Evolutionary conservation across 2,797 vertebrate genomes (phyloP).

Genomic region (Smutsia temminckii): DNA sequence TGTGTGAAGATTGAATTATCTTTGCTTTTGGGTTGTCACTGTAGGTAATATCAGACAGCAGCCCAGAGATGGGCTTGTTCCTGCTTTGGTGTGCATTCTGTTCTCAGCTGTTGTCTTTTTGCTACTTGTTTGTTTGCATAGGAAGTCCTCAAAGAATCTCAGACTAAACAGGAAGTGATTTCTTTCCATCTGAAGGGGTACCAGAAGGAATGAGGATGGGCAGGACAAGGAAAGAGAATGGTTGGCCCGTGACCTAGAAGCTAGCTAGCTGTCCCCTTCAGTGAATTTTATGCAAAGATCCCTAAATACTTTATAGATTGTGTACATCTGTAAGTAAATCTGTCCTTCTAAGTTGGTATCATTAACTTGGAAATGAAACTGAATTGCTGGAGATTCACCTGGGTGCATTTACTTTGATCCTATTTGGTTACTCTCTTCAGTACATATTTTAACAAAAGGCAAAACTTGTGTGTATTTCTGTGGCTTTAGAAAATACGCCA

Average conservation of each 20-base stretch:
- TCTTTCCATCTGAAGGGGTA: conserved; percentile 24
- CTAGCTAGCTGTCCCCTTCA: not conserved
- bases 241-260: not conserved
- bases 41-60: not conserved
- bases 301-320: not conserved
- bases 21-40: not conserved
- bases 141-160: conserved; percentile 72
- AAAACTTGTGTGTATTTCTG: not conserved
- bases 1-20: not conserved
- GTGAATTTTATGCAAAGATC: not conserved
- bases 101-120: not conserved
- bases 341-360: not conserved
- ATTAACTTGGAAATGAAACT: not conserved
- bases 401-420: not conserved
- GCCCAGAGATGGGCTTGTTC: not conserved
- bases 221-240: not conserved
- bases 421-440: not conserved
- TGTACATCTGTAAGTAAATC: not conserved
- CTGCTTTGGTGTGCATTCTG: not conserved
- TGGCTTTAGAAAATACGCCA: conserved; percentile 1
- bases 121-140: conserved; percentile 14
- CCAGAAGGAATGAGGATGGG: conserved; percentile 23
- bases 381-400: not conserved
- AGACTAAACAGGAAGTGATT: conserved; percentile 80
- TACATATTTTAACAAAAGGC: conserved; percentile 21